These are phyloP conservation scores for Gymnogyps californianus DNA, from an alignment of 2,113 vertebrate species.

Conservation along the genomic window DNA sequence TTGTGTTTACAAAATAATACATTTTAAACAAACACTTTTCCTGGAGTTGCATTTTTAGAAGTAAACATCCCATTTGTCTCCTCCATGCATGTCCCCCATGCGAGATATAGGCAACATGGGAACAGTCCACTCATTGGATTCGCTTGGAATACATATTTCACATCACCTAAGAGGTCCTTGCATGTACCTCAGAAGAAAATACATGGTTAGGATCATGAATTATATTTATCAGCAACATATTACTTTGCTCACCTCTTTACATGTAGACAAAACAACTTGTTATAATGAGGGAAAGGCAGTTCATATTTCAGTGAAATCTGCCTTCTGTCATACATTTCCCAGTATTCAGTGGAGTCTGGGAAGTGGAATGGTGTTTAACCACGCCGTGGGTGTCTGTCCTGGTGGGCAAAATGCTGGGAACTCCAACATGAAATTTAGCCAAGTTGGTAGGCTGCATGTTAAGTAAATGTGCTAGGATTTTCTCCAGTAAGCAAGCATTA, in stretches of 20 bases:
- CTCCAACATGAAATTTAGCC: neutral
- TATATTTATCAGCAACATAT: neutral
- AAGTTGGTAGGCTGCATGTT: neutral
- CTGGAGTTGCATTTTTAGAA: neutral
- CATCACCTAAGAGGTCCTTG: neutral
- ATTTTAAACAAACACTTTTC: neutral
- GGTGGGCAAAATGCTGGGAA: neutral
- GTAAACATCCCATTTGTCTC: neutral
- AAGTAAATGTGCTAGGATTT: neutral
- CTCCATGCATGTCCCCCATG: neutral
- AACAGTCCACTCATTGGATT: neutral
- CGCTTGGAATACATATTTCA: neutral
- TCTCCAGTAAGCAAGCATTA: rapidly evolving
- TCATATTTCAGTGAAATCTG: neutral
- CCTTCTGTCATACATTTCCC: neutral
- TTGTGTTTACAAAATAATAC: neutral
- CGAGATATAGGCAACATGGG: neutral
- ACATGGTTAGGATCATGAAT: neutral
- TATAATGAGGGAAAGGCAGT: neutral
- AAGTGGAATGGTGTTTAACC: neutral
- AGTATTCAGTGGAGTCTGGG: neutral
- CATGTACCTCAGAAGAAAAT: neutral
- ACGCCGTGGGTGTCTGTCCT: rapidly evolving
- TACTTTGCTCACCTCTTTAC: neutral
- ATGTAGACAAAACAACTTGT: neutral